Percentiles rank a stretch among this genome's conserved stretches.
phyloP scores from a whole-genome alignment of 2,797 vertebrate genomes.

The Poecilia picta region DNA sequence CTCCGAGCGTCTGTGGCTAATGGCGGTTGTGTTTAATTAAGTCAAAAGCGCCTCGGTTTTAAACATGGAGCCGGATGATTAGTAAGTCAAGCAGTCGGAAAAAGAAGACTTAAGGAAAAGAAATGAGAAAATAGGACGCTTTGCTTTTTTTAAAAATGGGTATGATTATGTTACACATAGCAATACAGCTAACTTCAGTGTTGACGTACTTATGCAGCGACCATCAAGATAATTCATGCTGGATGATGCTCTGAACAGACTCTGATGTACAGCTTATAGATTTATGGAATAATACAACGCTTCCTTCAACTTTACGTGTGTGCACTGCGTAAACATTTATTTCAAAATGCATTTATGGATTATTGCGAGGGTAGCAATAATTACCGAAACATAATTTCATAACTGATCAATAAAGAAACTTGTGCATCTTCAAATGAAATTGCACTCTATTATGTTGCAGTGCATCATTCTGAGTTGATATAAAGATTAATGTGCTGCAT shows the following conservation, averaged over 20 bases:
- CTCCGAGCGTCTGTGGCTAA: slow-evolving; percentile 33
- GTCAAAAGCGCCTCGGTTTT: slow-evolving; percentile 54
- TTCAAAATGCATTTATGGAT: not conserved
- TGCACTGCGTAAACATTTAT: not conserved
- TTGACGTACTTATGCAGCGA: not conserved
- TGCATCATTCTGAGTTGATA: not conserved
- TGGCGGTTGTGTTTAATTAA: slow-evolving; percentile 71
- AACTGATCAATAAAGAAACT: too few relatives aligned
- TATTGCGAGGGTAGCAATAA: not conserved
- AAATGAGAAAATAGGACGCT: not conserved
- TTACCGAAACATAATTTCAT: not conserved
- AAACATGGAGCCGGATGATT: slow-evolving; percentile 40
- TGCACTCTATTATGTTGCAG: not conserved
- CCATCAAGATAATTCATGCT: not conserved
- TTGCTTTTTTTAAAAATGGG: not conserved
- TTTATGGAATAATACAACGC: not conserved
- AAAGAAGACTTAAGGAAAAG: slow-evolving; percentile 22
- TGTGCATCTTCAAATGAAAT: not conserved
- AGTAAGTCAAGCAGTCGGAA: slow-evolving; percentile 55
- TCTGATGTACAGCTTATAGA: not conserved
- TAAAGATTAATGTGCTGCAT: too few relatives aligned
- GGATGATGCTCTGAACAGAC: not conserved
- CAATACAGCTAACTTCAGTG: not conserved
- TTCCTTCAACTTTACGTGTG: not conserved
- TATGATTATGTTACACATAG: not conserved